Conservation (phyloP, 2,797 vertebrate species). For the Mionectes olivaceus region DNA sequence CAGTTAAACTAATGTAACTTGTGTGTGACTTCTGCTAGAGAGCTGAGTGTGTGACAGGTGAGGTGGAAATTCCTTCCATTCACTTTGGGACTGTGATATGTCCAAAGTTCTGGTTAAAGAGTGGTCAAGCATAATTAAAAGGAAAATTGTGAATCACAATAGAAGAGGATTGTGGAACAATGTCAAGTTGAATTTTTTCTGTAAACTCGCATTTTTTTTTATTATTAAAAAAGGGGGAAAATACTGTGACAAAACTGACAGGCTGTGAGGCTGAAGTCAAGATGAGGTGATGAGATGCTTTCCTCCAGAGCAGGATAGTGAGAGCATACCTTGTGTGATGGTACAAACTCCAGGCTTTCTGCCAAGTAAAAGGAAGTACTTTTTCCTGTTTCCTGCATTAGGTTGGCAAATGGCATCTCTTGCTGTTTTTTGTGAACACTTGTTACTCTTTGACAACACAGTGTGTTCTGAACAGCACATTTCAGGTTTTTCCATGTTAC, state of each 20-base stretch:
- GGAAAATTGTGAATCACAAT: background rate
- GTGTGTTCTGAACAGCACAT: accelerated
- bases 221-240: background rate
- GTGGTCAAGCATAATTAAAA: background rate
- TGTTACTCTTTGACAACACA: background rate
- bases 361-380: background rate
- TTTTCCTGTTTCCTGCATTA: background rate
- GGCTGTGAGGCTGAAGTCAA: background rate
- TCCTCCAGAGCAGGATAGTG: background rate
- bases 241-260: background rate
- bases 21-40: background rate
- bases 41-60: background rate
- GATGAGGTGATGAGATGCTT: background rate
- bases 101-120: background rate
- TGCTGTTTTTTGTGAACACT: background rate
- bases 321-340: background rate
- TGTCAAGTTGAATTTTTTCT: background rate
- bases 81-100: accelerated
- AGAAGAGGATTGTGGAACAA: background rate
- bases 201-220: background rate
- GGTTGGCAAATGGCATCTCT: background rate
- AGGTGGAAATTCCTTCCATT: background rate
- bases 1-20: background rate
- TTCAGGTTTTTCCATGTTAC: background rate
- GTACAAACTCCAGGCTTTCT: background rate